These are phyloP conservation scores for Panulirus ornatus DNA, from an alignment of 1,140 invertebrate genomes.

Conservation along the genomic window DNA sequence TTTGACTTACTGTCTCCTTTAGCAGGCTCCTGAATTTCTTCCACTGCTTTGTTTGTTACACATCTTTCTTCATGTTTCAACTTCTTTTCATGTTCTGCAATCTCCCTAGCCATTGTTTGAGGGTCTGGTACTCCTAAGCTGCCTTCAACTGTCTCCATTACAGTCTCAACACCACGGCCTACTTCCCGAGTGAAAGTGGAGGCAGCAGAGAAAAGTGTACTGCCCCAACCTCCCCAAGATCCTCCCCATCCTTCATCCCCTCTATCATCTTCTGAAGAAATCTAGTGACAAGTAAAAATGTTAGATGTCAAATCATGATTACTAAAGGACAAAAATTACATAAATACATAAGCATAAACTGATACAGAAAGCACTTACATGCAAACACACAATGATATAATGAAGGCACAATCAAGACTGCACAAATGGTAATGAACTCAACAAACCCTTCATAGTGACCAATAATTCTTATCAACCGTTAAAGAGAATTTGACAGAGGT, in stretches of 20 bases:
- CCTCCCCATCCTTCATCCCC: constrained; percentile 81
- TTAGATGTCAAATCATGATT: neutral
- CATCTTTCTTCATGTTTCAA: constrained; percentile 13
- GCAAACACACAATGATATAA: no score
- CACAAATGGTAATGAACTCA: no score
- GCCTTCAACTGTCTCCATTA: constrained; percentile 84
- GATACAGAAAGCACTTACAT: no score
- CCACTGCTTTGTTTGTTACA: neutral
- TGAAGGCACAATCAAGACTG: no score
- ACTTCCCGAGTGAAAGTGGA: constrained; percentile 87
- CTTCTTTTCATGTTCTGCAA: constrained; percentile 66
- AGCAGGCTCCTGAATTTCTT: neutral
- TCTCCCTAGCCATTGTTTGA: constrained; percentile 83
- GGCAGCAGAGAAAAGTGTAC: constrained; percentile 86
- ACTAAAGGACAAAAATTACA: no score
- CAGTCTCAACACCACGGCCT: constrained; percentile 85
- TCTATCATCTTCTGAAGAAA: constrained; percentile 25
- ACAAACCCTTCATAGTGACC: no score
- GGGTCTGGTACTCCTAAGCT: constrained; percentile 88
- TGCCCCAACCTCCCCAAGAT: constrained; percentile 84
- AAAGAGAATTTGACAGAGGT: no score
- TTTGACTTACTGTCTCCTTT: neutral
- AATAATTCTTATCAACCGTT: no score
- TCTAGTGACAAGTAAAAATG: neutral
- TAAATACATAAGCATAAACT: no score